Conservation (phyloP, 1,140 invertebrate genomes). For the Lethrus apterus region DNA sequence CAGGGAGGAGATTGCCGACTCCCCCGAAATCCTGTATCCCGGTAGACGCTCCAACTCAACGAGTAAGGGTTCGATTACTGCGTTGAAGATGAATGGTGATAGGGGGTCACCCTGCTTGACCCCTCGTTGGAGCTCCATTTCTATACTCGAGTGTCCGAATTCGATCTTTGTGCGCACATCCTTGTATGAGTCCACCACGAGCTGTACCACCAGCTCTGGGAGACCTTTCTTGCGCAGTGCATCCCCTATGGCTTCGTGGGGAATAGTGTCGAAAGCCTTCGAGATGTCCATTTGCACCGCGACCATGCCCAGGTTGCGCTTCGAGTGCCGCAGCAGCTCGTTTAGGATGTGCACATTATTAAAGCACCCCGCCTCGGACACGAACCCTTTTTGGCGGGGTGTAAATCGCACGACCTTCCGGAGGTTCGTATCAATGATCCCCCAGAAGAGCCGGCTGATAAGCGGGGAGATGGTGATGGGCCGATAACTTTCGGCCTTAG, state of each 20-base stretch:
- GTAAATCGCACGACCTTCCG: neutral
- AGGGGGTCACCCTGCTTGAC: conserved; percentile 16
- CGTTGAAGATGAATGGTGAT: conserved; percentile 12
- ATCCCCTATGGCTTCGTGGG: conserved; percentile 16
- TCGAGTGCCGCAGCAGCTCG: conserved; percentile 11
- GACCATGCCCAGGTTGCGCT: conserved; percentile 14
- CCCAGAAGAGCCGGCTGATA: conserved; percentile 9
- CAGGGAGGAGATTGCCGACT: conserved; percentile 10
- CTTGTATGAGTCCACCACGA: conserved; percentile 12
- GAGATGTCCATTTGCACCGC: conserved; percentile 23
- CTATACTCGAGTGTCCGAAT: neutral
- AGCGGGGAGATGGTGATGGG: conserved; percentile 9
- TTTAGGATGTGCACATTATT: conserved; percentile 15
- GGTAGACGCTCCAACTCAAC: conserved; percentile 14
- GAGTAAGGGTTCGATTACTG: conserved; percentile 18
- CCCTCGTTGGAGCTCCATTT: conserved; percentile 12
- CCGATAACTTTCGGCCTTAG: conserved; percentile 7
- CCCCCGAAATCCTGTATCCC: conserved; percentile 5
- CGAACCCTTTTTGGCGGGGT: conserved; percentile 12
- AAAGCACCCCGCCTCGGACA: conserved; percentile 10
- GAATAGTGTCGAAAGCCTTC: conserved; percentile 15
- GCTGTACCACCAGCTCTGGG: conserved; percentile 13
- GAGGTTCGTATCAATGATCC: conserved; percentile 3
- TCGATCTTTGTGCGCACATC: conserved; percentile 14
- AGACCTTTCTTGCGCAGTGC: conserved; percentile 13